phyloP scores from a whole-genome alignment of 23 tunicate genomes.

The Corella eumyota region DNA sequence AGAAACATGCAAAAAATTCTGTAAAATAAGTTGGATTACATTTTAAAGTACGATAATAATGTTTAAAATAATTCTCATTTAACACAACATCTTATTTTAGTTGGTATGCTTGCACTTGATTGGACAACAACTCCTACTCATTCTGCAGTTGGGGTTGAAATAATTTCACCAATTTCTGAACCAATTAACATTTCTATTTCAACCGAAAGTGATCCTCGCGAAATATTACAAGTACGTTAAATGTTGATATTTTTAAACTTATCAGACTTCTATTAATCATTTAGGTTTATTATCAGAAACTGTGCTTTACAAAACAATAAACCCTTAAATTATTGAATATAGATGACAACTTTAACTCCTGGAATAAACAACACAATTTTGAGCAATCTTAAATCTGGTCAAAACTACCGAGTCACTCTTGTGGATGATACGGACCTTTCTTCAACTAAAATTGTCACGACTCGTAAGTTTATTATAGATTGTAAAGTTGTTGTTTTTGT shows the following conservation, averaged over 20 bases:
- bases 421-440: neutral
- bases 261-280: too few species aligned
- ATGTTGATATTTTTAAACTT: neutral
- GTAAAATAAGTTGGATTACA: too few species aligned
- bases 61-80: too few species aligned
- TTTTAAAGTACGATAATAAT: too few species aligned
- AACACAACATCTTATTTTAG: too few species aligned
- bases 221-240: neutral
- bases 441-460: conserved; percentile 7
- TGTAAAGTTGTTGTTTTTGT: too few species aligned
- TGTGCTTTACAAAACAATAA: too few species aligned
- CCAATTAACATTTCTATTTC: neutral
- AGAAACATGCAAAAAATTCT: too few species aligned
- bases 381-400: conserved; percentile 1
- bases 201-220: neutral
- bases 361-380: conserved; percentile 5
- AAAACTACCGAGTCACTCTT: conserved; percentile 6
- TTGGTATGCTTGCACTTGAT: neutral
- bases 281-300: too few species aligned
- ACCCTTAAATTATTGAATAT: too few species aligned
- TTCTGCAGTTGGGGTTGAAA: conserved; percentile 4
- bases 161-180: neutral
- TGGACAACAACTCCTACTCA: conserved; percentile 4
- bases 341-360: too few species aligned
- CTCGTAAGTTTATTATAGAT: conserved; percentile 11